Conservation (phyloP, 1,140 invertebrate genomes). For the Eubasilissa regina region DNA sequence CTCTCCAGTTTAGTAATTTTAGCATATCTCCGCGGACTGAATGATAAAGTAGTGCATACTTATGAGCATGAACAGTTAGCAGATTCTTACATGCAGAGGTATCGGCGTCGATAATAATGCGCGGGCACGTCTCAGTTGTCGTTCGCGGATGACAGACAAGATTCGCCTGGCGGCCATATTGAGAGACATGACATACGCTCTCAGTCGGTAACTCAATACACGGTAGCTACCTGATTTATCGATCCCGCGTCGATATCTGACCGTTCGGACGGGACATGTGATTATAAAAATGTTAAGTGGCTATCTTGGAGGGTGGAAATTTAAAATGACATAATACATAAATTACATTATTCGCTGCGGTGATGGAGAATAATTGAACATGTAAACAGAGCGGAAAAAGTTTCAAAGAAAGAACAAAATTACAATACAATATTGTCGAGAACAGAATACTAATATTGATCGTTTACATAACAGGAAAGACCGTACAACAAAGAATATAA, state of each 20-base stretch:
- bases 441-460: no score
- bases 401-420: no score
- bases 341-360: background rate
- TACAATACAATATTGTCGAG: no score
- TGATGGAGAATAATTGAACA: background rate
- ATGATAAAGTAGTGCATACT: background rate
- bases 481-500: no score
- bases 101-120: background rate
- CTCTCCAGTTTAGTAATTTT: no score
- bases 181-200: background rate
- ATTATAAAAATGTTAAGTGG: background rate
- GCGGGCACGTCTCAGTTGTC: background rate
- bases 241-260: background rate
- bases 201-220: background rate
- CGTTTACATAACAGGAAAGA: no score
- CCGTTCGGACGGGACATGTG: background rate
- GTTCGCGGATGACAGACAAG: constrained; percentile 1
- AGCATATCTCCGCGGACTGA: no score
- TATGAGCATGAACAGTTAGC: background rate
- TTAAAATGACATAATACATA: background rate
- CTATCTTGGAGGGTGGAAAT: background rate
- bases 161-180: background rate
- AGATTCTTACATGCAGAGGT: background rate
- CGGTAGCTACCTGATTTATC: background rate
- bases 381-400: no score